Conservation (phyloP, 2,888 invertebrate genomes). For the Glaucopsyche alexis region DNA sequence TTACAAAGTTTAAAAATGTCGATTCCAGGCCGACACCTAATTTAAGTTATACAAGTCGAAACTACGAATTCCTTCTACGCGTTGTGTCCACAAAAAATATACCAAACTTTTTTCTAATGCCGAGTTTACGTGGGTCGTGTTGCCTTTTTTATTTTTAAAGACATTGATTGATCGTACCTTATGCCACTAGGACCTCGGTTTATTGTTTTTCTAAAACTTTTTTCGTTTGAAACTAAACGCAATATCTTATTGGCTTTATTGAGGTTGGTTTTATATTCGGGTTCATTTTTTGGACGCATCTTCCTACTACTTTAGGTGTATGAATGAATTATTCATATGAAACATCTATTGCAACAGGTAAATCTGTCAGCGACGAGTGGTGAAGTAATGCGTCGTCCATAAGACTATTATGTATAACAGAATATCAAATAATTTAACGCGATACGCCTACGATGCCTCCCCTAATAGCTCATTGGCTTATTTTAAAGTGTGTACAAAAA, state of each 20-base stretch:
- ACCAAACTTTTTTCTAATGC: conserved; percentile 68
- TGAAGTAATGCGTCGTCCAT: not conserved
- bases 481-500: too few relatives aligned
- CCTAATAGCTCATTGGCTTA: too few relatives aligned
- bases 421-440: too few relatives aligned
- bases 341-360: not conserved
- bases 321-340: not conserved
- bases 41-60: conserved; percentile 33
- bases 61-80: conserved; percentile 28
- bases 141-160: conserved; percentile 70
- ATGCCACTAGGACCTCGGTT: conserved; percentile 70
- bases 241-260: conserved; percentile 16
- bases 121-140: conserved; percentile 75
- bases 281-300: not conserved
- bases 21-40: conserved; percentile 41
- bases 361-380: not conserved
- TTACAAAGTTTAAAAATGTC: conserved; percentile 36
- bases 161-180: conserved; percentile 79
- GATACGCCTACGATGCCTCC: too few relatives aligned
- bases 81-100: conserved; percentile 54
- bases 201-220: conserved; percentile 58
- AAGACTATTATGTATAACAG: too few relatives aligned
- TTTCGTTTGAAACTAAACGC: conserved; percentile 25
- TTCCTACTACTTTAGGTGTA: not conserved
- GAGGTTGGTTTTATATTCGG: conserved; percentile 1